phyloP scores from a whole-genome alignment of 2,113 vertebrate species.

The Epinephelus cyanopodus region DNA sequence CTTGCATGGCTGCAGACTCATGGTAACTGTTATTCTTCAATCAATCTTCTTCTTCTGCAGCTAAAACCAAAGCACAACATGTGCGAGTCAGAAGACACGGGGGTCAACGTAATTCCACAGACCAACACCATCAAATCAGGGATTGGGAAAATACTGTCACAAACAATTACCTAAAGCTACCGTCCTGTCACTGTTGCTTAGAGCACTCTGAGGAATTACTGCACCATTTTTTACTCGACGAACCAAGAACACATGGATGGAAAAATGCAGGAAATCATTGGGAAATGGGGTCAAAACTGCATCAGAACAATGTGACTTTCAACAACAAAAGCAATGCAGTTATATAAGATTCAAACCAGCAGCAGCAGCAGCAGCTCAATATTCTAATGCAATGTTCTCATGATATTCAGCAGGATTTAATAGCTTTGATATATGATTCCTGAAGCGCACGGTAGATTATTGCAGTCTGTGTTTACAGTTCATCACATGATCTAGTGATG shows the following conservation, averaged over 20 bases:
- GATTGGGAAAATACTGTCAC: slow-evolving; percentile 45
- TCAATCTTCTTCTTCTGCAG: slow-evolving; percentile 4
- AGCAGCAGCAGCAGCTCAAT: slow-evolving; percentile 24
- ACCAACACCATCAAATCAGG: slow-evolving; percentile 41
- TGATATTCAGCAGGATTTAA: slow-evolving; percentile 14
- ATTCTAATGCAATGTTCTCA: slow-evolving; percentile 32
- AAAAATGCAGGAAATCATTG: slow-evolving; percentile 19
- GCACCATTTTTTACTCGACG: slow-evolving; percentile 25
- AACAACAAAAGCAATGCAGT: not conserved
- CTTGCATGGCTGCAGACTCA: slow-evolving; percentile 8
- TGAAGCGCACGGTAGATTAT: slow-evolving; percentile 25
- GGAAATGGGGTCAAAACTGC: slow-evolving; percentile 33
- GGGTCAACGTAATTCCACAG: slow-evolving; percentile 29
- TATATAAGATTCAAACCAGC: slow-evolving; percentile 39
- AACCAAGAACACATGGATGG: slow-evolving; percentile 16
- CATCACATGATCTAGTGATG: slow-evolving; percentile 51
- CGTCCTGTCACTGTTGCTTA: slow-evolving; percentile 37
- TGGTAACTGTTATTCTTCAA: slow-evolving; percentile 5
- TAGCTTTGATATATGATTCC: slow-evolving; percentile 30
- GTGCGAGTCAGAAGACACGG: not conserved
- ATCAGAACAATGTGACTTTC: not conserved
- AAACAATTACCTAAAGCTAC: slow-evolving; percentile 64
- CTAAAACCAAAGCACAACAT: not conserved
- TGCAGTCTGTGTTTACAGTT: slow-evolving; percentile 49
- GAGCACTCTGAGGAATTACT: slow-evolving; percentile 55